Percentiles rank a stretch among this genome's conserved stretches.
Evolutionary conservation across 2,797 vertebrate species (phyloP).

Genomic region (Novumbra hubbsi): DNA sequence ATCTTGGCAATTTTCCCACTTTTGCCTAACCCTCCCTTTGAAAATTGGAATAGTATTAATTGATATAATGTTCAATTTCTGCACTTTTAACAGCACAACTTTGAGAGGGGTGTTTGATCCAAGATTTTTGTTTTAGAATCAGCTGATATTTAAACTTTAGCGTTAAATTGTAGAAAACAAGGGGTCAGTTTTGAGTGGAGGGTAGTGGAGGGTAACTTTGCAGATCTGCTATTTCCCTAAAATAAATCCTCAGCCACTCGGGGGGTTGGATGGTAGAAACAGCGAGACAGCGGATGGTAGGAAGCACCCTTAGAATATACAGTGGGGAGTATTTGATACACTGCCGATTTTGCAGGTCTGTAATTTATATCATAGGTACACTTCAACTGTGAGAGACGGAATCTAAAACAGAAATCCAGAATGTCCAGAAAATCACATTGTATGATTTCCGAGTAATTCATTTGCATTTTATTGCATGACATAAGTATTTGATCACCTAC

Average conservation of each 20-base stretch:
- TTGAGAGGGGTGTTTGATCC: neutral
- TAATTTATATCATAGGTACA: no score
- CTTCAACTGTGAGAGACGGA: no score
- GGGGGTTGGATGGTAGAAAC: slow-evolving; percentile 55
- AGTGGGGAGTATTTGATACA: no score
- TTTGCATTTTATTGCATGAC: no score
- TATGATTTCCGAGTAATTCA: no score
- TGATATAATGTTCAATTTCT: neutral
- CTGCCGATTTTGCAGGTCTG: no score
- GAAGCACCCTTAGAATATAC: no score
- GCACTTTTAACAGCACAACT: neutral
- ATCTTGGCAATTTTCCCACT: slow-evolving; percentile 56
- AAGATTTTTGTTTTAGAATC: neutral
- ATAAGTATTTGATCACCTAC: no score
- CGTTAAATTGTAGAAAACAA: neutral
- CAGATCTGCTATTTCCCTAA: slow-evolving; percentile 38
- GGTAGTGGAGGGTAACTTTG: slow-evolving; percentile 5
- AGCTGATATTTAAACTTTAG: neutral
- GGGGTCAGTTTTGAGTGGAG: neutral
- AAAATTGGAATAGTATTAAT: neutral
- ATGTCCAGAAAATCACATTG: no score
- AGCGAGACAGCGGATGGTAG: no score
- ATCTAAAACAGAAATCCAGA: no score
- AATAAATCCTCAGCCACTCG: slow-evolving; percentile 53
- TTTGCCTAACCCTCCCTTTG: slow-evolving; percentile 18